A percentile compares a stretch with the other conserved stretches of the same genome.
Conservation (phyloP, 2,888 invertebrate species). For the Sphecodes monilicornis region DNA sequence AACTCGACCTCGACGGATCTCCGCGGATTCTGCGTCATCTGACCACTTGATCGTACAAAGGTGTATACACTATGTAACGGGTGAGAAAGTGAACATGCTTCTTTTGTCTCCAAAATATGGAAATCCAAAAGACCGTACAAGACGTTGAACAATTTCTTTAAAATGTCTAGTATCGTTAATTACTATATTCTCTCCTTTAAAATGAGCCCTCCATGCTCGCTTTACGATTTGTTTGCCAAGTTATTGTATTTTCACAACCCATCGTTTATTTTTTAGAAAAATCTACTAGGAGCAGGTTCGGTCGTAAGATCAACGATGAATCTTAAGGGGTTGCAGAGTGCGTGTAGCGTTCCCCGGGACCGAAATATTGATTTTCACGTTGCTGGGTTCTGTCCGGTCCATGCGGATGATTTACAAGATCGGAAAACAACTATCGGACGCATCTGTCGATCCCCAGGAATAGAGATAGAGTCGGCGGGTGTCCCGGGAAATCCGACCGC, state of each 20-base stretch:
- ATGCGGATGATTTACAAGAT: conserved; percentile 15
- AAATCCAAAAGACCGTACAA: too few relatives aligned
- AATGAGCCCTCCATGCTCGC: too few relatives aligned
- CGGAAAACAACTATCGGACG: not conserved
- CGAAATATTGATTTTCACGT: conserved; percentile 37
- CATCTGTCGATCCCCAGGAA: conserved; percentile 11
- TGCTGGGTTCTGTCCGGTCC: conserved; percentile 12
- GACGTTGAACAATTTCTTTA: not conserved
- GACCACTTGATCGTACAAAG: too few relatives aligned
- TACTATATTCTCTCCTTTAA: too few relatives aligned
- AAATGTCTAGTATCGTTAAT: too few relatives aligned
- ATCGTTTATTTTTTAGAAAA: too few relatives aligned
- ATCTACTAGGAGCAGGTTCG: not conserved
- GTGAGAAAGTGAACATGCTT: too few relatives aligned
- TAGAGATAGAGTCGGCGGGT: not conserved
- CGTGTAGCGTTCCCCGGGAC: not conserved
- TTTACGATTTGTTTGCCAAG: too few relatives aligned
- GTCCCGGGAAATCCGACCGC: not conserved
- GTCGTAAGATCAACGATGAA: not conserved
- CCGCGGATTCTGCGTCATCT: not conserved
- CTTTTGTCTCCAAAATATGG: too few relatives aligned
- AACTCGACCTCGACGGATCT: conserved; percentile 16
- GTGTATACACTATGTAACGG: too few relatives aligned
- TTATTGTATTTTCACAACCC: too few relatives aligned
- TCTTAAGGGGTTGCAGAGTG: not conserved